These are phyloP conservation scores for Sparus aurata DNA, from an alignment of 2,797 vertebrate species.

Conservation along the genomic window DNA sequence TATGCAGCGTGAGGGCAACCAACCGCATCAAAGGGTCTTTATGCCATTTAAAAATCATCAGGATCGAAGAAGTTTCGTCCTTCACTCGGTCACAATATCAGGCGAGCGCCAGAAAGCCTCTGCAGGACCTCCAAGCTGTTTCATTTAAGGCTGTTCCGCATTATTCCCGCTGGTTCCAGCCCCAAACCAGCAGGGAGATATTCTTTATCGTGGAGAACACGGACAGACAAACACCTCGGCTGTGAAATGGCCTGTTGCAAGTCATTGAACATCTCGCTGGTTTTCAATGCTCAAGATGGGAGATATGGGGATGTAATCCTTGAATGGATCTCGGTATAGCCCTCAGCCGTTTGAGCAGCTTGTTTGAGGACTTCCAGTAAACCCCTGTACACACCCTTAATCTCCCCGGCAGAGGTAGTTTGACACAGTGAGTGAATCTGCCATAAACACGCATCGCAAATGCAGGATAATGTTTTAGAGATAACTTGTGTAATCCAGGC, in stretches of 20 bases:
- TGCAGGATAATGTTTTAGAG: slow-evolving; percentile 85
- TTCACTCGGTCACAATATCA: slow-evolving; percentile 49
- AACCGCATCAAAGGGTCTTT: slow-evolving; percentile 55
- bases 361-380: slow-evolving; percentile 85
- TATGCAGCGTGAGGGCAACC: slow-evolving; percentile 49
- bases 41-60: slow-evolving; percentile 69
- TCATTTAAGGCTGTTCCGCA: slow-evolving; percentile 63
- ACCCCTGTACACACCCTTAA: slow-evolving; percentile 82
- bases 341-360: slow-evolving; percentile 79
- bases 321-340: slow-evolving; percentile 77
- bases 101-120: slow-evolving; percentile 23
- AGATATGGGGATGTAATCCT: slow-evolving; percentile 85
- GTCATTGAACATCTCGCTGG: slow-evolving; percentile 78
- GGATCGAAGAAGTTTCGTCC: slow-evolving; percentile 70
- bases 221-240: slow-evolving; percentile 77
- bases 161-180: slow-evolving; percentile 67
- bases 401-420: slow-evolving; percentile 82
- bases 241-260: slow-evolving; percentile 83
- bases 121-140: slow-evolving; percentile 52
- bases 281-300: slow-evolving; percentile 80
- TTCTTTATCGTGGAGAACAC: slow-evolving; percentile 72
- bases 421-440: slow-evolving; percentile 77
- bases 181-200: slow-evolving; percentile 64
- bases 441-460: slow-evolving; percentile 81
- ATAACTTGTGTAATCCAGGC: slow-evolving; percentile 85